phyloP scores from a whole-genome alignment of 2,113 vertebrate species.

The human region GRCh38 chr19:34353501-34354000 shows the following conservation, averaged over 20 bases:
- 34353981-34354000: conserved; percentile 90
- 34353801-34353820: conserved; percentile 47
- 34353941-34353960: conserved; percentile 91
- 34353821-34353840: conserved; percentile 75
- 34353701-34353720: neutral
- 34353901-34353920: conserved; percentile 86
- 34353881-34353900: conserved; percentile 87
- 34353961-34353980: conserved; percentile 93
- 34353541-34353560: conserved; percentile 61
- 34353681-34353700: conserved; percentile 14
- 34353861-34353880: conserved; percentile 97
- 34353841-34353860: conserved; percentile 83
- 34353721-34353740: neutral
- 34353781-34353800: conserved; percentile 71
- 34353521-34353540: conserved; percentile 76
- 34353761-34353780: neutral
- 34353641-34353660: neutral
- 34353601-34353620: neutral
- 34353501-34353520: conserved; percentile 83
- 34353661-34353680: neutral
- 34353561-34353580: conserved; percentile 64
- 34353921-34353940: conserved; percentile 84
- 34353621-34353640: neutral
- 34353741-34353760: neutral
- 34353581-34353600: conserved; percentile 48